phyloP scores from a whole-genome alignment of 2,113 vertebrate genomes.

The Seriola quinqueradiata region DNA sequence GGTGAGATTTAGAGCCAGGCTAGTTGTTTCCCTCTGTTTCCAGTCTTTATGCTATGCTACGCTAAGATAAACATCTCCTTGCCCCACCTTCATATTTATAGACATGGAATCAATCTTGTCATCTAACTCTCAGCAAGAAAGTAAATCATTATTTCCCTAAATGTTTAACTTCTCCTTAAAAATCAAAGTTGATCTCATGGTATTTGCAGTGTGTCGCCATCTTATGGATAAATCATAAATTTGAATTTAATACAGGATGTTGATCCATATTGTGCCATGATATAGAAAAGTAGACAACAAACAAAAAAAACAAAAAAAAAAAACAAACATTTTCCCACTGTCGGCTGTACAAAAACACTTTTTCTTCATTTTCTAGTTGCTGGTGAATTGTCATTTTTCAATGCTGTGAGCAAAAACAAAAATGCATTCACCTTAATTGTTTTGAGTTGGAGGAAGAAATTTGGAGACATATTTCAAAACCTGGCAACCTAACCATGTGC shows the following conservation, averaged over 20 bases:
- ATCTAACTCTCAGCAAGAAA: not conserved
- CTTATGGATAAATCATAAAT: not conserved
- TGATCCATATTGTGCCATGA: too few relatives aligned
- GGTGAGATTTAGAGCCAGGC: not conserved
- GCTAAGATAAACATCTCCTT: not conserved
- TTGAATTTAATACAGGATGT: too few relatives aligned
- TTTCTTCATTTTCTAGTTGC: not conserved
- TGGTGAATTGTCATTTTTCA: not conserved
- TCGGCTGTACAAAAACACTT: too few relatives aligned
- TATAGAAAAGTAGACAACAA: too few relatives aligned
- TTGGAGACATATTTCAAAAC: not conserved
- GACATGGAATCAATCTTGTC: not conserved
- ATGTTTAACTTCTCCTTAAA: too few relatives aligned
- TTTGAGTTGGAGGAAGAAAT: not conserved
- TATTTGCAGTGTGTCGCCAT: not conserved
- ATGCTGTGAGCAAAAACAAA: not conserved
- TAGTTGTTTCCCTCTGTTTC: not conserved
- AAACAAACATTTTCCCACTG: too few relatives aligned
- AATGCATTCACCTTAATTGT: not conserved
- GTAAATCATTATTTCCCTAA: not conserved
- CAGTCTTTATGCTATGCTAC: too few relatives aligned
- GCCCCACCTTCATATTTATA: not conserved
- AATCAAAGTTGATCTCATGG: not conserved
- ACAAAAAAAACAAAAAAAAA: not conserved
- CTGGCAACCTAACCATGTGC: not conserved